phyloP scores from a whole-genome alignment of 2,113 vertebrate species.

The Tringa solitaria region DNA sequence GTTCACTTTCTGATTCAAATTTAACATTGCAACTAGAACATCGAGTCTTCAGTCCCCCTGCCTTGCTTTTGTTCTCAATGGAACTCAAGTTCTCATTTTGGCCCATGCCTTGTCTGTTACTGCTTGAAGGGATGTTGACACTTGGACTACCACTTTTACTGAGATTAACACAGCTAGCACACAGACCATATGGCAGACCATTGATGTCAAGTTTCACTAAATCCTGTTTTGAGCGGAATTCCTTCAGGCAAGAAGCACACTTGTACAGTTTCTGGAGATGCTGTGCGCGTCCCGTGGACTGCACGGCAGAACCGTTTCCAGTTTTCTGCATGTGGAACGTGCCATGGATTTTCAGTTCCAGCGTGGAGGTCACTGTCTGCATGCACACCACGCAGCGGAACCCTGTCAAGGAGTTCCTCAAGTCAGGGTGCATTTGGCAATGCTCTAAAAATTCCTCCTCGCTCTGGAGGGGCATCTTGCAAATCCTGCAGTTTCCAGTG shows the following conservation, averaged over 20 bases:
- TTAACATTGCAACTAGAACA: constrained; percentile 98
- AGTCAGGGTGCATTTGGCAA: constrained; percentile 98
- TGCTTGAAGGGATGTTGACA: constrained; percentile 83
- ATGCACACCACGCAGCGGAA: constrained; percentile 99
- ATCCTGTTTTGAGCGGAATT: constrained; percentile 95
- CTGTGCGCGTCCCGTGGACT: constrained; percentile 70
- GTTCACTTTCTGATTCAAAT: constrained; percentile 95
- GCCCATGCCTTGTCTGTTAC: constrained; percentile 76
- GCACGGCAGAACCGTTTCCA: constrained; percentile 80
- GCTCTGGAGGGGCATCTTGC: constrained; percentile 96
- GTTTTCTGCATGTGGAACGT: constrained; percentile 99
- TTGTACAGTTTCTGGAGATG: constrained; percentile 90
- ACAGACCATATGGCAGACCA: constrained; percentile 94
- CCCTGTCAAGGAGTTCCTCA: constrained; percentile 96
- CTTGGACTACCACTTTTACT: constrained; percentile 92
- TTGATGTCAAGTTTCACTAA: constrained; percentile 98
- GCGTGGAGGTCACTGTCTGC: constrained; percentile 98
- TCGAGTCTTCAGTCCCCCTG: constrained; percentile 87
- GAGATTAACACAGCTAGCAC: constrained; percentile 89
- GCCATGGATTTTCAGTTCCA: constrained; percentile 98
- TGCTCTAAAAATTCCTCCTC: constrained; percentile 99
- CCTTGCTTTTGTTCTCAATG: constrained; percentile 87
- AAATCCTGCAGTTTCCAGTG: constrained; percentile 97
- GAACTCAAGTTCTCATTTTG: constrained; percentile 87
- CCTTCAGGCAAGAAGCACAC: constrained; percentile 97